phyloP scores from a whole-genome alignment of 2,888 invertebrate species.

The Sphaeridia pumilis region DNA sequence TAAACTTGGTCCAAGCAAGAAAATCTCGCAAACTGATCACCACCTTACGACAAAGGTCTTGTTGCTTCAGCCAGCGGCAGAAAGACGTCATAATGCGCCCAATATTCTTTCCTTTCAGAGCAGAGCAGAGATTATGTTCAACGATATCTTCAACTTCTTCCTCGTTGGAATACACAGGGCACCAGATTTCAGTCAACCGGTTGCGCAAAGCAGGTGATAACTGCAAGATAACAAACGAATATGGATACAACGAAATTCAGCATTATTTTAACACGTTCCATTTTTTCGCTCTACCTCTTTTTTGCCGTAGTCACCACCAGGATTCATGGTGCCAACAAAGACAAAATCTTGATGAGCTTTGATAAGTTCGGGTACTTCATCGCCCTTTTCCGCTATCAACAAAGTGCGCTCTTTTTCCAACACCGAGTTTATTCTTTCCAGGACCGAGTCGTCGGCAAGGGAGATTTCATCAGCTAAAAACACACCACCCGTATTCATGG shows the following conservation, averaged over 20 bases:
- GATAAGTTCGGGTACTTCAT: slow-evolving; percentile 44
- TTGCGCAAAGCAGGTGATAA: slow-evolving; percentile 93
- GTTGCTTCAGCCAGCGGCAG: slow-evolving; percentile 28
- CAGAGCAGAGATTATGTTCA: slow-evolving; percentile 57
- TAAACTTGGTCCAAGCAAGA: slow-evolving; percentile 81
- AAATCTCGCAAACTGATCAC: slow-evolving; percentile 83
- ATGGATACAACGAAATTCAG: background rate
- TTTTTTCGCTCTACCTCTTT: slow-evolving; percentile 56
- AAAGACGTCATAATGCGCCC: slow-evolving; percentile 44
- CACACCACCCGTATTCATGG: slow-evolving; percentile 76
- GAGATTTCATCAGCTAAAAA: slow-evolving; percentile 99
- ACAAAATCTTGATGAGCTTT: slow-evolving; percentile 63
- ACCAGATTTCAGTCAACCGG: slow-evolving; percentile 98
- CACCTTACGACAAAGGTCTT: slow-evolving; percentile 44
- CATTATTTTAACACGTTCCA: background rate
- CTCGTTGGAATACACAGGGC: slow-evolving; percentile 59
- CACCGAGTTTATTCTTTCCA: slow-evolving; percentile 92
- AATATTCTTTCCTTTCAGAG: slow-evolving; percentile 55
- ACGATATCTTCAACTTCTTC: slow-evolving; percentile 69
- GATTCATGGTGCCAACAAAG: slow-evolving; percentile 98
- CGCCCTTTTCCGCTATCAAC: slow-evolving; percentile 80
- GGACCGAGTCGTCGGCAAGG: slow-evolving; percentile 91
- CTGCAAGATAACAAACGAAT: slow-evolving; percentile 37
- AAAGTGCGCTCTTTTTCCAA: slow-evolving; percentile 84
- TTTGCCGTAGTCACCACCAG: slow-evolving; percentile 98